Percentiles rank a stretch among this genome's conserved stretches.
Evolutionary conservation across 2,797 vertebrate species (phyloP).

Genomic region (Emys orbicularis): DNA sequence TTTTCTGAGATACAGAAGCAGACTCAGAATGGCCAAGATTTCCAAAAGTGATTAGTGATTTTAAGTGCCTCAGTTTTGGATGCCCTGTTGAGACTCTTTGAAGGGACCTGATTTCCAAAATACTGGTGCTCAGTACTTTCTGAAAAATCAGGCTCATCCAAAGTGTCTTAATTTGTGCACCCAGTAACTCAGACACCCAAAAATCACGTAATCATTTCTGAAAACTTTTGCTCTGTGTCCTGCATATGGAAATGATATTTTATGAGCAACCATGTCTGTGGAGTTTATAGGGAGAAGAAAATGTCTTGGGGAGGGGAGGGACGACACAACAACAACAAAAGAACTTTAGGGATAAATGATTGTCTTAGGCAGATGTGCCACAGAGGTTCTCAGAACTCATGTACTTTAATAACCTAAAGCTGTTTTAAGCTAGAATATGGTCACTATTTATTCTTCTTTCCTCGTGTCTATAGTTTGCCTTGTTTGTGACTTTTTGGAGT

Average conservation of each 20-base stretch:
- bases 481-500: too few species aligned
- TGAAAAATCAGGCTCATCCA: neutral
- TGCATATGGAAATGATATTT: neutral
- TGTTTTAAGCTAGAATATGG: neutral
- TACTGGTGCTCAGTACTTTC: neutral
- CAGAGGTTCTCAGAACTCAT: neutral
- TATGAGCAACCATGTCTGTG: neutral
- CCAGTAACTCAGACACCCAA: neutral
- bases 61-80: neutral
- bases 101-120: too few species aligned
- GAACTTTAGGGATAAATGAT: neutral
- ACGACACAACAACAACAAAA: neutral
- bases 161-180: neutral
- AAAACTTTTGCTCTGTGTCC: neutral
- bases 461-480: neutral
- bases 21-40: neutral
- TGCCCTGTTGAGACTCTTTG: neutral
- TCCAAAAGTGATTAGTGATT: neutral
- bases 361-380: neutral
- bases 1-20: neutral
- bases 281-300: neutral
- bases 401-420: too few species aligned
- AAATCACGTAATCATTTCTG: neutral
- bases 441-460: neutral
- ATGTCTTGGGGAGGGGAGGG: too few species aligned